Conservation (phyloP, 2,888 invertebrate genomes). For the Boloria euphrosyne region DNA sequence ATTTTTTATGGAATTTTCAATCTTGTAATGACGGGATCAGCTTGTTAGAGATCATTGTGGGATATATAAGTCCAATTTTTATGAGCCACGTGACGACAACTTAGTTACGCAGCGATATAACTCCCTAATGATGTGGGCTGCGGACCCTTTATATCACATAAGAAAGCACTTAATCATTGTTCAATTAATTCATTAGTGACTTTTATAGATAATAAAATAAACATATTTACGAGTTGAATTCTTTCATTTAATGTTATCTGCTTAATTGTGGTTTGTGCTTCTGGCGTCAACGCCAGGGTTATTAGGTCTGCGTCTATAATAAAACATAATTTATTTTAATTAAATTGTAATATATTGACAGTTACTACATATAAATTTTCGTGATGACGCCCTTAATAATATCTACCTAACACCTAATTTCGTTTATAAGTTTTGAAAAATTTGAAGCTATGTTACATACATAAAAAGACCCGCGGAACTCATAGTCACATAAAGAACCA, state of each 20-base stretch:
- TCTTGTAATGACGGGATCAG: conserved; percentile 41
- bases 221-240: conserved; percentile 74
- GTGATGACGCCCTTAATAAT: background rate
- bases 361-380: conserved; percentile 1
- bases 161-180: conserved; percentile 73
- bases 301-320: conserved; percentile 15
- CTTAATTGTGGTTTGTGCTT: conserved; percentile 68
- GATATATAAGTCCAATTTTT: conserved; percentile 47
- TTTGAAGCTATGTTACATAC: background rate
- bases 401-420: background rate
- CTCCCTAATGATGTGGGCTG: conserved; percentile 52
- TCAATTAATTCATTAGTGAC: conserved; percentile 80
- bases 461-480: too few relatives aligned
- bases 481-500: too few relatives aligned
- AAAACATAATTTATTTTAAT: background rate
- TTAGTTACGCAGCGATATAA: conserved; percentile 59
- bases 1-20: conserved; percentile 40
- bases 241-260: conserved; percentile 78
- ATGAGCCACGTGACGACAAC: conserved; percentile 61
- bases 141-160: conserved; percentile 53
- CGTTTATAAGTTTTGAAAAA: background rate
- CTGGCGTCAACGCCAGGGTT: conserved; percentile 49
- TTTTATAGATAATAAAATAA: conserved; percentile 79
- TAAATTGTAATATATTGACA: background rate
- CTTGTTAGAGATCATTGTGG: conserved; percentile 48